Conservation (phyloP, 2,113 vertebrate species). For the Malaclemys terrapin region DNA sequence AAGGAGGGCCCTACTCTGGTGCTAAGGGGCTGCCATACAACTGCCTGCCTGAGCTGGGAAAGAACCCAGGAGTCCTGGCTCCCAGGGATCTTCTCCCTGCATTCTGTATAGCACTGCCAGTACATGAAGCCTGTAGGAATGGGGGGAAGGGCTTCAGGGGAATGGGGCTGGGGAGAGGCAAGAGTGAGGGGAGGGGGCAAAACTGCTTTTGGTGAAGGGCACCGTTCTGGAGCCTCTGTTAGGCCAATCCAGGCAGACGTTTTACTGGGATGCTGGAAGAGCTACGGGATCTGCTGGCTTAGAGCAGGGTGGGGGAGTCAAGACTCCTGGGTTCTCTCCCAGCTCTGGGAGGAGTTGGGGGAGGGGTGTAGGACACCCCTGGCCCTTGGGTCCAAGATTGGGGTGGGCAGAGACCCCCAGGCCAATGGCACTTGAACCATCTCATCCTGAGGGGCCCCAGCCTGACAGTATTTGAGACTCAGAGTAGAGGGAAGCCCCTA, state of each 20-base stretch:
- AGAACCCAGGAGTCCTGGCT: neutral
- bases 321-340: neutral
- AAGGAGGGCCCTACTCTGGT: neutral
- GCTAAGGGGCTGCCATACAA: neutral
- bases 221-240: neutral
- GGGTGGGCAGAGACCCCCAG: neutral
- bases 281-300: neutral
- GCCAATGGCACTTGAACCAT: neutral
- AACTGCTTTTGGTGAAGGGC: neutral
- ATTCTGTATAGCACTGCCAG: neutral
- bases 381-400: neutral
- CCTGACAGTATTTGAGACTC: neutral
- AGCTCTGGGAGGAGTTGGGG: neutral
- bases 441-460: neutral
- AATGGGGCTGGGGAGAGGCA: neutral
- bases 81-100: neutral
- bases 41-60: neutral
- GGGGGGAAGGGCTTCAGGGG: neutral
- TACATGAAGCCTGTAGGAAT: neutral
- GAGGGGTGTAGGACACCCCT: neutral
- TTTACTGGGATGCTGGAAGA: neutral
- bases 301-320: neutral
- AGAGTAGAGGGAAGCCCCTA: neutral
- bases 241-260: neutral
- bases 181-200: neutral